Base-by-base conservation (phyloP, 1,140 invertebrate genomes). In the Contarinia nasturtii region DNA sequence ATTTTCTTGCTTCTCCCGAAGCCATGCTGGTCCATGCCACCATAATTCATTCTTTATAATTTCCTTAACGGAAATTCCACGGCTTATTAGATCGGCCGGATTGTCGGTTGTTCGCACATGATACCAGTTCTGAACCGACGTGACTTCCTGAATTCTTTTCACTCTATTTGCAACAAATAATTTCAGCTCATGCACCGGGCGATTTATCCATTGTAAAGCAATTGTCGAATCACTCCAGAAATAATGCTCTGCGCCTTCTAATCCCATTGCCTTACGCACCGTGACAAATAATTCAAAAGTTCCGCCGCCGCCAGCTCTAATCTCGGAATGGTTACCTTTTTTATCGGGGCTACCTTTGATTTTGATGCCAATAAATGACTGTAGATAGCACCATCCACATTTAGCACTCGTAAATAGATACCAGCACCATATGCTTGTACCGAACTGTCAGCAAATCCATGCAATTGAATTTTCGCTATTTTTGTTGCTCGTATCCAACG, bases 361-460 rank as follows among this genome's bases (percentile, higher is more conserved):
- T 63, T 62, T 0, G 52, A 44, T 2, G 44, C 47, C 10, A 61
- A 43, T 0, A 59, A 38, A 8, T 54, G 49, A 1, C 53, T 14
- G 11, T 15, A 4, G 33, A 50, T 34, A 5, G 40, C n/a, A 33
- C 40, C 43, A 12, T 36, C 2, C 1, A 8, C 38, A 1, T 49
- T 27, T 22, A 48, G 33, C 11, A 51, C 36, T 44, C 55, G 50
- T 10, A 53, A 33, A 46, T 67, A 67, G n/a, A 66, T 49, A 2
- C 54, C 57, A 7, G 57, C 54, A 11, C 54, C 62, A 50, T 63
- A 69, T 3, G 56, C 63, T 14, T 45, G 21, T 46, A 58, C 50
- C 0, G 55, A 59, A 2, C 60, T 55, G 51, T 68, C 66, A 46
- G 55, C 56, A 52, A 67, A 69, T 7, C 48, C 60, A 41, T 55